Evolutionary conservation across 2,797 vertebrate genomes (phyloP), one percentile per base, ranked within the genome.

Genomic region (Philypnodon macrostomus): DNA sequence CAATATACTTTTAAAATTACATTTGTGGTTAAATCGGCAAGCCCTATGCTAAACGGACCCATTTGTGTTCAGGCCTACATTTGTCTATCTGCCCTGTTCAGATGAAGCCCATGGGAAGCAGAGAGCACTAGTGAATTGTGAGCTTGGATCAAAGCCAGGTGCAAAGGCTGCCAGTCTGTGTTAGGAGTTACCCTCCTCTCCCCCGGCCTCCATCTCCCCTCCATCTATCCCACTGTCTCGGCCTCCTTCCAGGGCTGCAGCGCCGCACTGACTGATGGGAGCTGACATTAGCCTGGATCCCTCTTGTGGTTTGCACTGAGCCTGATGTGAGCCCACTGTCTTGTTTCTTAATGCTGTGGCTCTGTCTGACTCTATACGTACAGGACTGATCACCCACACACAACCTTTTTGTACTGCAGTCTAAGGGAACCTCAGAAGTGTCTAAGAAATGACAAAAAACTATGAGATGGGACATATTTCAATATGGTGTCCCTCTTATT

Each of bases 141-240:
- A 64, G 67, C 41, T 68, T 87, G 83, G 85, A 85, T 83, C 72
- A 83, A 73, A 79, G 82, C 83, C 87, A 87, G 83, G 85, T 87
- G 73, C 73, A 73, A 69, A 77, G 71, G 67, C 78, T 87, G 84
- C 81, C 83, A 79, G 63, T 77, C 47, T 71, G 58, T 3, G 65
- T 87, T 83, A 85, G 67, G 67, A 83, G 65, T 79, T 68, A 80
- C 74, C 61, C 59, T 40, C 58, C 57, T 41, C 66, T 23, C 16
- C 45, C 54, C 15, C 16, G 21, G 35, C 65, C 54, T 41, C 50
- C 44, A 50, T 60, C 75, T 63, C 57, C 51, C 47, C n/a, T n/a
- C 73, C 47, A 47, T 68, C 59, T 71, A 53, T 70, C 70, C 75
- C 63, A 74, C 70, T 73, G 75, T 83, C 71, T 65, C n/a, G n/a